Percentiles rank a stretch among this genome's conserved stretches.
phyloP scores from a whole-genome alignment of 2,113 vertebrate genomes.

The Hippocampus comes region DNA sequence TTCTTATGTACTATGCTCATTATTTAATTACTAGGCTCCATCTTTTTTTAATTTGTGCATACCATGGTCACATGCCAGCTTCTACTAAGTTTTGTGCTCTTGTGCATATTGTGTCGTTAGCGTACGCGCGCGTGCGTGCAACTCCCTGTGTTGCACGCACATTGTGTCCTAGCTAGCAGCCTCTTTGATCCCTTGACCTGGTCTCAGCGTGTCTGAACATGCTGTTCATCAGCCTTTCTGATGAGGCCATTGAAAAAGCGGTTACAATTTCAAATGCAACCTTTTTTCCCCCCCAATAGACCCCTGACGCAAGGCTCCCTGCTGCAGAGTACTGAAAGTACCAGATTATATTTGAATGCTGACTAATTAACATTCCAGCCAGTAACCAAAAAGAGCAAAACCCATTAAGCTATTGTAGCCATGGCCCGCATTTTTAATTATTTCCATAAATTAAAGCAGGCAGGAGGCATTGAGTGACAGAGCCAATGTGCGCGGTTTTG shows the following conservation, averaged over 20 bases:
- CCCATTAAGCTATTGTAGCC: conserved; percentile 22
- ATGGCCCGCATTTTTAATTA: conserved; percentile 22
- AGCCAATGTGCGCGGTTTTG: conserved; percentile 11
- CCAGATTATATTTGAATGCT: conserved; percentile 9
- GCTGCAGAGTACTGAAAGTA: conserved; percentile 16
- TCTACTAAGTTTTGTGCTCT: conserved; percentile 23
- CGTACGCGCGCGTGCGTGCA: neutral
- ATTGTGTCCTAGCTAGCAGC: conserved; percentile 29
- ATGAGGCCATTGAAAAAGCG: conserved; percentile 28
- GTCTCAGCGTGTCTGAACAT: conserved; percentile 15
- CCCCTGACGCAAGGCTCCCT: neutral
- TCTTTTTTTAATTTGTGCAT: conserved; percentile 16
- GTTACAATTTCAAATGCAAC: conserved; percentile 12
- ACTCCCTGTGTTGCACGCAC: conserved; percentile 32
- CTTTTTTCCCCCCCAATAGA: conserved; percentile 2
- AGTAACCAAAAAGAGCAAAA: conserved; percentile 10
- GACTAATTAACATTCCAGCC: conserved; percentile 32
- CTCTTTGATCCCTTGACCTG: conserved; percentile 14
- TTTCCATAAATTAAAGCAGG: conserved; percentile 5
- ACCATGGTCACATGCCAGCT: conserved; percentile 26
- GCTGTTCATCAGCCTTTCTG: conserved; percentile 19
- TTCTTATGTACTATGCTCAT: conserved; percentile 5
- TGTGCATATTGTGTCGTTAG: conserved; percentile 9
- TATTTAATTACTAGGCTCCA: neutral
- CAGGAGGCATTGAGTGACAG: neutral